A percentile compares a stretch with the other conserved stretches of the same genome.
Evolutionary conservation across 2,113 vertebrate genomes (phyloP).

Genomic region (Ictalurus furcatus): DNA sequence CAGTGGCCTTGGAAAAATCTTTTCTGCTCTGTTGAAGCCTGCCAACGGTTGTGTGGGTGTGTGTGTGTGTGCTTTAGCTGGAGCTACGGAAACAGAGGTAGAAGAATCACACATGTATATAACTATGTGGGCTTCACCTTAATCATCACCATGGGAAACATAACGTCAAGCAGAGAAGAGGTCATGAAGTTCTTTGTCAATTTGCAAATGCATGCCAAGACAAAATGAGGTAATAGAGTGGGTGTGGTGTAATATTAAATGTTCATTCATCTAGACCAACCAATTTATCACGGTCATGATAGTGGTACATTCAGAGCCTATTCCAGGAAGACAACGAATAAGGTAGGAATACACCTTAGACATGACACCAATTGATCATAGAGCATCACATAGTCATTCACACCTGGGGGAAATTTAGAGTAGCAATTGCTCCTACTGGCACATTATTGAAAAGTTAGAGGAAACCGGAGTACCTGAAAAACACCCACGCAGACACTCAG

Average conservation of each 20-base stretch:
- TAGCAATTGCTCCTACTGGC: background rate
- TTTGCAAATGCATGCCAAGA: conserved; percentile 29
- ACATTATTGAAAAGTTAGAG: background rate
- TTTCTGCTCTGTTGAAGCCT: conserved; percentile 19
- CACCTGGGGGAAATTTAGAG: background rate
- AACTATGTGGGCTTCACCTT: conserved; percentile 37
- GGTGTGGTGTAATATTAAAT: background rate
- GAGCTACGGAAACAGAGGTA: conserved; percentile 23
- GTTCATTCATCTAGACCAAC: background rate
- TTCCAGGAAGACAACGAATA: background rate
- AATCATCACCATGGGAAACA: conserved; percentile 19
- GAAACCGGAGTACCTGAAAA: background rate
- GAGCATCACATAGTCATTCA: background rate
- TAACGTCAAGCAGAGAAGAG: conserved; percentile 2
- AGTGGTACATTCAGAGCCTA: background rate
- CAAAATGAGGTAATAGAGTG: background rate
- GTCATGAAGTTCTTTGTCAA: background rate
- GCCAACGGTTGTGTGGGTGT: conserved; percentile 33
- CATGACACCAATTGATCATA: background rate
- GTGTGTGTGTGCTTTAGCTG: conserved; percentile 19
- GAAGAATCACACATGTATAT: conserved; percentile 11
- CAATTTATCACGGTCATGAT: background rate
- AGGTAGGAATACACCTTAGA: background rate
- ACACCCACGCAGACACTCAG: background rate
- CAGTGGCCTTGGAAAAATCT: background rate